Evolutionary conservation across 2,888 invertebrate species (phyloP).

Genomic region (Arge pagana): DNA sequence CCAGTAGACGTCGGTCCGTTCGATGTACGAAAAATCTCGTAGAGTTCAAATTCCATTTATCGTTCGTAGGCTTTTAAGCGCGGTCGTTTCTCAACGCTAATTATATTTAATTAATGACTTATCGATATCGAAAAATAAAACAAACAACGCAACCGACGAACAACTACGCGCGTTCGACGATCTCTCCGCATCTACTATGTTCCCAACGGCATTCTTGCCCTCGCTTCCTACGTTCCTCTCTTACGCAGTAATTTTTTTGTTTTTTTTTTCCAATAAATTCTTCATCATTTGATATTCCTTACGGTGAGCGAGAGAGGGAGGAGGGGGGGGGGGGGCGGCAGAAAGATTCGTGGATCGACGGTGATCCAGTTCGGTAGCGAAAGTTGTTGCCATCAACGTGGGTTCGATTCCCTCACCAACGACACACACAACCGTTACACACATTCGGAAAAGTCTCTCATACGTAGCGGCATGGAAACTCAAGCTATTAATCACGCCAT

Average conservation of each 20-base stretch:
- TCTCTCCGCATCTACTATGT: no score
- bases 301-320: no score
- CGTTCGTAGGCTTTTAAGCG: neutral
- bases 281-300: no score
- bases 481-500: slow-evolving; percentile 37
- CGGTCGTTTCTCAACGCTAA: slow-evolving; percentile 23
- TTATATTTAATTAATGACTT: slow-evolving; percentile 23
- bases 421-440: slow-evolving; percentile 1
- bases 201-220: no score
- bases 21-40: slow-evolving; percentile 10
- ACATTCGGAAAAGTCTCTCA: neutral
- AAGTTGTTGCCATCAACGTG: slow-evolving; percentile 24
- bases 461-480: slow-evolving; percentile 3
- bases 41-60: neutral
- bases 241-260: neutral
- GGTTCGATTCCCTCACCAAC: neutral
- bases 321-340: no score
- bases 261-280: slow-evolving; percentile 3
- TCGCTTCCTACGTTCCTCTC: neutral
- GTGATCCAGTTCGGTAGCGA: slow-evolving; percentile 26
- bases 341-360: no score
- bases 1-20: slow-evolving; percentile 24
- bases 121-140: slow-evolving; percentile 2
- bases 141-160: neutral
- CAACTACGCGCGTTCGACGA: no score